Percentiles rank a stretch among this genome's conserved stretches.
Evolutionary conservation across 2,888 invertebrate species (phyloP).

Genomic region (Spilarctia lutea): DNA sequence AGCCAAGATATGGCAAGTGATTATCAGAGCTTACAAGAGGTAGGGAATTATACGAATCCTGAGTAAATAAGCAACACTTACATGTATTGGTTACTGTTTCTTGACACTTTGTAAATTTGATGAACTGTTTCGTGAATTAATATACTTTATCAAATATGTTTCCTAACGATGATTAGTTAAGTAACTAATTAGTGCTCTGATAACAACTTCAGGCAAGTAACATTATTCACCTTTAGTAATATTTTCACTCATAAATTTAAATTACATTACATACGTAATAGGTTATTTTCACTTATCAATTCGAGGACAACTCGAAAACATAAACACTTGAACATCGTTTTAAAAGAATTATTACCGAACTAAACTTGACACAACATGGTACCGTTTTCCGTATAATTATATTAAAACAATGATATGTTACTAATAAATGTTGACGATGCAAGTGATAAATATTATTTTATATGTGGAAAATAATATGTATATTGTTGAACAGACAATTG

Average conservation of each 20-base stretch:
- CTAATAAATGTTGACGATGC: conserved; percentile 6
- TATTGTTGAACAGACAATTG: conserved; percentile 12
- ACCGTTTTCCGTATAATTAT: conserved; percentile 7
- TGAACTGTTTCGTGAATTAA: not conserved
- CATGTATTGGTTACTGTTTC: not conserved
- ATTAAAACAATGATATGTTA: conserved; percentile 3
- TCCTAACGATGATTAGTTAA: conserved; percentile 20
- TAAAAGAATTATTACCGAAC: not conserved
- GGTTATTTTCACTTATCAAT: conserved; percentile 26
- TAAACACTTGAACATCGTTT: conserved; percentile 14
- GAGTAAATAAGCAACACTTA: not conserved
- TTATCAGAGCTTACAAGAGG: not conserved
- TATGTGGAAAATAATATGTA: conserved; percentile 1
- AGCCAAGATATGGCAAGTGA: not conserved
- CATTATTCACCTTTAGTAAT: not conserved
- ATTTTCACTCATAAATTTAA: not conserved
- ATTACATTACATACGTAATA: conserved; percentile 13
- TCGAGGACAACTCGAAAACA: conserved; percentile 12
- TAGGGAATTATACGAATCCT: not conserved
- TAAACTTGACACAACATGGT: not conserved
- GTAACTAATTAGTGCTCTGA: conserved; percentile 1
- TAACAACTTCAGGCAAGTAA: not conserved
- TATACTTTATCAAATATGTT: conserved; percentile 24
- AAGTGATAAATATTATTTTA: conserved; percentile 14
- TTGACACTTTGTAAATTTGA: not conserved